Conservation (phyloP, 2,888 invertebrate species). For the Agrotis exclamationis region DNA sequence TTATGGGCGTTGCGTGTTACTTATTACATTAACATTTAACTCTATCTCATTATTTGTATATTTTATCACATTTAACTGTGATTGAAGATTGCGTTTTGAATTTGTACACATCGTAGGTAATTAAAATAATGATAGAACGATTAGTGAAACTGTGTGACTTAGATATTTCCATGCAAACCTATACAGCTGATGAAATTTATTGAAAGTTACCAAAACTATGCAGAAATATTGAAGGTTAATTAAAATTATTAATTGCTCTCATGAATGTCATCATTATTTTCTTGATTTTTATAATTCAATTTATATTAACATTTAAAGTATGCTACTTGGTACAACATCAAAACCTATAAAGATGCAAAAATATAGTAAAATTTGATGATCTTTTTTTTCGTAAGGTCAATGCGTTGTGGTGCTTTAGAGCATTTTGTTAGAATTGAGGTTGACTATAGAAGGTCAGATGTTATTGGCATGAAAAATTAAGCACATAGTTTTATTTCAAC, state of each 20-base stretch:
- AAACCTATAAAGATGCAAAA: conserved; percentile 15
- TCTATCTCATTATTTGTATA: conserved; percentile 25
- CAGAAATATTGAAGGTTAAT: conserved; percentile 34
- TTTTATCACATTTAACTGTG: conserved; percentile 25
- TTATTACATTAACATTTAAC: conserved; percentile 43
- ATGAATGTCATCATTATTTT: conserved; percentile 34
- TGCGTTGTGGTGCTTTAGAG: conserved; percentile 36
- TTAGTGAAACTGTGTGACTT: conserved; percentile 29
- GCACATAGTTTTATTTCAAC: conserved; percentile 31
- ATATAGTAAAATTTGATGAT: conserved; percentile 43
- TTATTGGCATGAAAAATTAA: conserved; percentile 49
- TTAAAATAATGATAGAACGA: conserved; percentile 43
- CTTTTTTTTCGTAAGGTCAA: conserved; percentile 50
- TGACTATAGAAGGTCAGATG: conserved; percentile 53
- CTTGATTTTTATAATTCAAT: conserved; percentile 6
- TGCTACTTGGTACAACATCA: conserved; percentile 11
- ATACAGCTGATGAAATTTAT: conserved; percentile 9
- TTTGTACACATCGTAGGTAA: conserved; percentile 42
- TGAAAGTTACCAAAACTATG: conserved; percentile 20
- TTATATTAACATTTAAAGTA: conserved; percentile 23
- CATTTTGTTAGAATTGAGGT: conserved; percentile 32
- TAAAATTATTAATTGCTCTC: conserved; percentile 24
- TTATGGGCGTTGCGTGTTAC: conserved; percentile 38
- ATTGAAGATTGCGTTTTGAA: conserved; percentile 44
- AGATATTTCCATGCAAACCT: conserved; percentile 19